Base-by-base conservation (phyloP, 2,797 vertebrate species). In the Scolopax bukidnonensis region DNA sequence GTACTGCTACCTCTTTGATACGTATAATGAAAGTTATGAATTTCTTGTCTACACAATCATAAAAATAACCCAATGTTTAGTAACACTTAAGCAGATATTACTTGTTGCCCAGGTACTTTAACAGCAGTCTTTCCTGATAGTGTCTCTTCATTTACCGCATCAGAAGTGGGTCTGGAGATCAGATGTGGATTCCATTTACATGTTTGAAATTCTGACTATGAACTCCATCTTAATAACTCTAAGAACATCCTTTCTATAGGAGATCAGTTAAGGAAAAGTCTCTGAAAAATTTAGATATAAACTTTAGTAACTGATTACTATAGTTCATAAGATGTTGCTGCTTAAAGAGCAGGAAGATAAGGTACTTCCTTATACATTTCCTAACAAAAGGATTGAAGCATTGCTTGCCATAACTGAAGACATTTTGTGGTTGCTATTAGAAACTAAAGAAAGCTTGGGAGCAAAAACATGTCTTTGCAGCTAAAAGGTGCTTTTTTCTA, bases 391-490 rank as follows among this genome's bases (percentile, higher is more conserved):
- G 69, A 90, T 45, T 47, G 96, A 96, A 92, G 88, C 90, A 27
- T 6, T 83, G 84, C 94, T 64, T 89, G 71, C 88, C 93, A 90
- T 76, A 90, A 93, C 82, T 48, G 47, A 17, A 16, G 81, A 89
- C 47, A 77, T 92, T 96, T 79, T 89, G 96, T 85, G 87, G 98
- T 98, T 98, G 98, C 97, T 92, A 87, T 78, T 95, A 97, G 98
- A 97, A 97, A 98, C 97, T 47, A 84, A 51, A 57, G 93, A 20
- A 70, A 80, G 77, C 94, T 92, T 96, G 82, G 84, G 97, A 97
- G 92, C 67, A 90, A 16, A 92, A 88, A 41, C 89, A 74, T 16
- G 23, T 41, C n/a, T 68, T n/a, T 78, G 86, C 80, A 59, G 94
- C 83, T 32, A 59, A 70, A 30, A 70, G 93, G 89, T 95, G 71